Evolutionary conservation across 2,888 invertebrate genomes (phyloP).

Genomic region (Himalopsyche japonica): DNA sequence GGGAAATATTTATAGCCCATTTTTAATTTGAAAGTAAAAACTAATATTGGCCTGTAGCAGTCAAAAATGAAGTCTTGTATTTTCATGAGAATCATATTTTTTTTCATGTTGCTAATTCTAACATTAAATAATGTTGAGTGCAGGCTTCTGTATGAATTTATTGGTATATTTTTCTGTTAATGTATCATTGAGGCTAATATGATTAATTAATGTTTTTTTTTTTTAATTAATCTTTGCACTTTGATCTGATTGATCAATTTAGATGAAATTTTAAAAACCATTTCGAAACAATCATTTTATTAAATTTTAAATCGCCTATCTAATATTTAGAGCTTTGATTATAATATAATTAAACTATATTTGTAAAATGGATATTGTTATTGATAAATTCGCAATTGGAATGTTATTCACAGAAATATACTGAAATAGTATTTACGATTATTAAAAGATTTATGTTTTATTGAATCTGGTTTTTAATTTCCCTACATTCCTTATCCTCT

Average conservation of each 20-base stretch:
- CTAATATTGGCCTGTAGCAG: neutral
- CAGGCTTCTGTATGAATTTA: neutral
- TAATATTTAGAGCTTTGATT: constrained; percentile 1
- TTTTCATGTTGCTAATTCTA: neutral
- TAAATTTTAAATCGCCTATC: neutral
- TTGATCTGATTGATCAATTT: neutral
- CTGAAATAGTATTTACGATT: neutral
- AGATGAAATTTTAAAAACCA: neutral
- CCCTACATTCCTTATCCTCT: no score
- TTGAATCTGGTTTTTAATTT: neutral
- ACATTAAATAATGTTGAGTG: neutral
- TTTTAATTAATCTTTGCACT: neutral
- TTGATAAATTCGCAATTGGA: neutral
- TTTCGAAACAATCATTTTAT: neutral
- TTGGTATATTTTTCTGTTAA: neutral
- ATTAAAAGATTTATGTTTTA: constrained; percentile 1
- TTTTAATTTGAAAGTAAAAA: neutral
- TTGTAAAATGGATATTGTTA: constrained; percentile 1
- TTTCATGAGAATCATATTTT: neutral
- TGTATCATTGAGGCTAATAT: neutral
- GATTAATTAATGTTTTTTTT: neutral
- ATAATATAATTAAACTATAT: constrained; percentile 1
- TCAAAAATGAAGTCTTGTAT: neutral
- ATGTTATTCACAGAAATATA: neutral
- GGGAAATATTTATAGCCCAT: neutral